Evolutionary conservation across 2,888 invertebrate genomes (phyloP), one percentile per base, ranked within the genome.

Genomic region (Meteorus cinctellus): DNA sequence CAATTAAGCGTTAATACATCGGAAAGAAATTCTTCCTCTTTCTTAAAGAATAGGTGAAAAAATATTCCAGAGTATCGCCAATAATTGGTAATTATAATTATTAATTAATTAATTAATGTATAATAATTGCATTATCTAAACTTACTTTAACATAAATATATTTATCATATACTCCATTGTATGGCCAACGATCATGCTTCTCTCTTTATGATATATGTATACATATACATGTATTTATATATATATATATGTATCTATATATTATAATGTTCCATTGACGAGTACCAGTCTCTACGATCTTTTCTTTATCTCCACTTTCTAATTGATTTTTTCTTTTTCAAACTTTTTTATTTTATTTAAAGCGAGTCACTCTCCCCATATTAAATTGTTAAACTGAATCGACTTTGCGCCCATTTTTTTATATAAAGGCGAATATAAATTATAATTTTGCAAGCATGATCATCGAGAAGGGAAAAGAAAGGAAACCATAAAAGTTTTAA

Each of bases 131-230:
- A 86, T 81, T 81, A 84, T 76, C 84, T 86, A 85, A 77, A 78
- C 85, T 86, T 87, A 85, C 75, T 77, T 85, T 87, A 85, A 86
- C 85, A 86, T 86, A 86, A 84, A 87, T 83, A 85, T 86, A 81
- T 84, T 80, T 82, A 82, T 83, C 76, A 84, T 83, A 85, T 87
- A 86, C 86, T 87, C 87, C 86, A 88, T 88, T 87, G 87, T 88
- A 89, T 88, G 88, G 88, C 88, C 88, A 89, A 89, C 87, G 88
- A 89, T 89, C 87, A 88, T 88, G 88, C 88, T 86, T 83, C 79
- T 85, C 85, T 84, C 19, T 51, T 69, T 67, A 29, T 65, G 34
- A 19, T 65, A 45, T 65, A 45, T 51, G 1, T 70, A 29, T 65
- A 59, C 59, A 10, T 34, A 34, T 34, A 8, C 2, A 62, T 51